Evolutionary conservation across 2,888 invertebrate species (phyloP), one percentile per base, ranked within the genome.

Genomic region (Polydesmus complanatus): DNA sequence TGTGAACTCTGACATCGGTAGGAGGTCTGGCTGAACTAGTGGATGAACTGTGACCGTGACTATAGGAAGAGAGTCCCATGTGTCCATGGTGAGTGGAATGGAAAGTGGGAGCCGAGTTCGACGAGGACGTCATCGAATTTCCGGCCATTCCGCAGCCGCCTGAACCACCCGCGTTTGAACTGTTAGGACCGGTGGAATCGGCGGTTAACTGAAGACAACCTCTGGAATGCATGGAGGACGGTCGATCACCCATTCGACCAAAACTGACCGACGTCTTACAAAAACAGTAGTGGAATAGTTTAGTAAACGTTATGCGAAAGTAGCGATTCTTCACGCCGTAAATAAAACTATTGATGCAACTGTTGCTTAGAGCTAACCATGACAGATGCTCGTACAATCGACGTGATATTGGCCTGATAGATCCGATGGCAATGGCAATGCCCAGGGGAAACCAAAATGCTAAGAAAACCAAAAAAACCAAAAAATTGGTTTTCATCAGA

Each of bases 221-320:
- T 37, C 69, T 68, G 49, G 84, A 73, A 60, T 81, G 79, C 51
- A 85, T 78, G 62, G 81, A 74, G 3, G 49, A 26, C n/a, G 37
- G 56, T 14, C 51, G 37, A 47, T 47, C 49, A 22, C 61, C 66
- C 27, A 68, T 65, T 22, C 68, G 62, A 25, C 81, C 79, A 66
- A 83, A 83, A 1, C 84, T 80, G 25, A 83, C 82, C 3, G 84
- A 82, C 8, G 82, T 85, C 72, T 87, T 88, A 74, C 86, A 88
- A 70, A 83, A 87, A 69, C 86, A 87, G 69, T 88, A 88, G 69
- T 85, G 83, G 70, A 86, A 88, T 8, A 88, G 74, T 69, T 83
- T 82, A 18, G 82, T 76, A 70, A 85, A 88, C 3, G 86, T 52
- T 62, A 79, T 79, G 48, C 86, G 78, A 69, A 87, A 87, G 69